Evolutionary conservation across 2,888 invertebrate genomes (phyloP), one percentile per base, ranked within the genome.

Genomic region (Odiellus spinosus): DNA sequence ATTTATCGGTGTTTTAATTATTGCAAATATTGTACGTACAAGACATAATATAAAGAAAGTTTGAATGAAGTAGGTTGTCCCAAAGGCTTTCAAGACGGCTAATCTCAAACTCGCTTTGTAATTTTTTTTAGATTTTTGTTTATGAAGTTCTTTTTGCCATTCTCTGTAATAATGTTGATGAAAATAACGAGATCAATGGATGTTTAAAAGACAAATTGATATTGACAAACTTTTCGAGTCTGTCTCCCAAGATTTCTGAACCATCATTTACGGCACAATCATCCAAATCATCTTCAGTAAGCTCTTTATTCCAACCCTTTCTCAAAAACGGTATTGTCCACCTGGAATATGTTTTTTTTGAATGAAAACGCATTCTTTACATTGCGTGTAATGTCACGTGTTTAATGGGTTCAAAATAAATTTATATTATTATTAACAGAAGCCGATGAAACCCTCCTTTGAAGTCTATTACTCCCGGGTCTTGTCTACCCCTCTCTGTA

Each of bases 271-370:
- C 69, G 42, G 80, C 70, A 1, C 83, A 76, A 57, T 77, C 76
- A 60, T 78, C 79, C 39, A 88, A 68, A 65, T 88, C 88, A 20
- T 74, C 70, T 40, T 77, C 72, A 53, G 78, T 80, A 42, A 88
- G 64, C 43, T 78, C 76, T 58, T 81, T 76, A 47, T 70, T 73
- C 58, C 76, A 76, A 1, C 86, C 87, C 60, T 76, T 76, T 56
- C 74, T 76, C 66, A 85, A 85, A 58, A 82, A 67, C 4, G 77
- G 78, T 59, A 82, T 69, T 46, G 82, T 78, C 77, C 84, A 87
- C 66, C 80, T 80, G 61, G 76, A 80, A 40, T 35, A 36, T n/a
- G n/a, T n/a, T n/a, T n/a, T n/a, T n/a, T n/a, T n/a, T n/a, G n/a
- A n/a, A n/a, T n/a, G n/a, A n/a, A n/a, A n/a, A n/a, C n/a, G n/a